These are phyloP conservation scores for Pachypanchax playfairii DNA, from an alignment of 2,113 vertebrate species.

Conservation along the genomic window DNA sequence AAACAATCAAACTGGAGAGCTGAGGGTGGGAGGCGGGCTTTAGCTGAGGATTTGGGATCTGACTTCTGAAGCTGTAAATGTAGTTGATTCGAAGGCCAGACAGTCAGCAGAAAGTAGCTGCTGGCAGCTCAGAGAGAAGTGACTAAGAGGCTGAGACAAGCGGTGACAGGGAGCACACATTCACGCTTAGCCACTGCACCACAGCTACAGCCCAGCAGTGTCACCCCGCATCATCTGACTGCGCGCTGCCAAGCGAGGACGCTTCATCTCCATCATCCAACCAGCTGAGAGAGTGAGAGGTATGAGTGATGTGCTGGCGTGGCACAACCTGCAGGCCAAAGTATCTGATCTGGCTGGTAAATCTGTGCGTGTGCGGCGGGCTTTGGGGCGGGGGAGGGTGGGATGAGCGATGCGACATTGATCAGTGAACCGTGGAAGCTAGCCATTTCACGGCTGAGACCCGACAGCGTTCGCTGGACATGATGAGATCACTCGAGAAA, in stretches of 20 bases:
- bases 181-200: conserved; percentile 30
- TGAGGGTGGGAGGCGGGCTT: conserved; percentile 2
- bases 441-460: conserved; percentile 62
- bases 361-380: conserved; percentile 3
- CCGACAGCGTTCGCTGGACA: conserved; percentile 46
- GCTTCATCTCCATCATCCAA: conserved; percentile 31
- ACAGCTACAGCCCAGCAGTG: conserved; percentile 39
- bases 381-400: conserved; percentile 21
- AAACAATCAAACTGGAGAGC: neutral
- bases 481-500: conserved; percentile 57
- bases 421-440: conserved; percentile 60
- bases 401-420: conserved; percentile 40
- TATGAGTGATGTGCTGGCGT: conserved; percentile 40
- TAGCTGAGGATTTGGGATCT: conserved; percentile 9
- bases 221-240: conserved; percentile 53
- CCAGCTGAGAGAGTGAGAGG: neutral
- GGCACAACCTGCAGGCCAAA: conserved; percentile 28
- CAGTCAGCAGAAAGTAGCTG: conserved; percentile 61
- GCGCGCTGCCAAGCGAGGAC: conserved; percentile 19
- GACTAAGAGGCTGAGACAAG: conserved; percentile 62
- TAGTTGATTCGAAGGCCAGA: conserved; percentile 20
- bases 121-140: conserved; percentile 49
- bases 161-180: conserved; percentile 57
- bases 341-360: conserved; percentile 19
- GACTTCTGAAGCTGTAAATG: conserved; percentile 37